Percentiles rank a stretch among this genome's conserved stretches.
Evolutionary conservation across 2,797 vertebrate species (phyloP).

Genomic region (Balearica regulorum): DNA sequence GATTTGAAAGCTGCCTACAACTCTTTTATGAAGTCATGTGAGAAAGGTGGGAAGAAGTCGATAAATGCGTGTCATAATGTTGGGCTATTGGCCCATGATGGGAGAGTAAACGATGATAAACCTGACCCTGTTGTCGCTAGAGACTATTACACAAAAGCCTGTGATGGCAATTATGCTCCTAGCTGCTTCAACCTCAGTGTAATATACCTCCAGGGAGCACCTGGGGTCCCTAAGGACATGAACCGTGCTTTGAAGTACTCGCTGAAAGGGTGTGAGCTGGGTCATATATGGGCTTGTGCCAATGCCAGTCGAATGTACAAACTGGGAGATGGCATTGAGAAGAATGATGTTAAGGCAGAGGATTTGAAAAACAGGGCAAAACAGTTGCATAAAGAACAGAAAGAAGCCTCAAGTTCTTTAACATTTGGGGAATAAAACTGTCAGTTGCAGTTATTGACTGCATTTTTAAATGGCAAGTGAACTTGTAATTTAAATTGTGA

Average conservation of each 20-base stretch:
- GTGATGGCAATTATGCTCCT: constrained; percentile 81
- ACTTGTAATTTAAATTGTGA: background rate
- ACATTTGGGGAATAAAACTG: constrained; percentile 80
- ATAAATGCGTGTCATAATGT: constrained; percentile 87
- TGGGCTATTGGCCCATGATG: constrained; percentile 85
- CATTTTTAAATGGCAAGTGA: background rate
- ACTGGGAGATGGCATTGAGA: constrained; percentile 87
- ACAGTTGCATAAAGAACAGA: constrained; percentile 81
- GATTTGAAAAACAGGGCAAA: constrained; percentile 87
- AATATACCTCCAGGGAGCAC: constrained; percentile 84
- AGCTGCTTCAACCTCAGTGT: constrained; percentile 94
- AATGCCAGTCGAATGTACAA: constrained; percentile 96
- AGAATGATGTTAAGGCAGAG: constrained; percentile 88
- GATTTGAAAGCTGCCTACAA: constrained; percentile 87
- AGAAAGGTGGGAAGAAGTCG: constrained; percentile 85
- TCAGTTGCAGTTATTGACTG: background rate
- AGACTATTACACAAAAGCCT: constrained; percentile 88
- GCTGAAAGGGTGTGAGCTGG: constrained; percentile 87
- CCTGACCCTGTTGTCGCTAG: constrained; percentile 74
- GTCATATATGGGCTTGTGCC: constrained; percentile 92
- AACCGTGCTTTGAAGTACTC: constrained; percentile 83
- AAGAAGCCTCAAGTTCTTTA: constrained; percentile 77
- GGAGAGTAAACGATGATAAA: constrained; percentile 71
- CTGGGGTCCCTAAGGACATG: constrained; percentile 85
- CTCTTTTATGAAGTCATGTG: constrained; percentile 86